Conservation (phyloP, 1,140 invertebrate species). For the Vanessa atalanta region DNA sequence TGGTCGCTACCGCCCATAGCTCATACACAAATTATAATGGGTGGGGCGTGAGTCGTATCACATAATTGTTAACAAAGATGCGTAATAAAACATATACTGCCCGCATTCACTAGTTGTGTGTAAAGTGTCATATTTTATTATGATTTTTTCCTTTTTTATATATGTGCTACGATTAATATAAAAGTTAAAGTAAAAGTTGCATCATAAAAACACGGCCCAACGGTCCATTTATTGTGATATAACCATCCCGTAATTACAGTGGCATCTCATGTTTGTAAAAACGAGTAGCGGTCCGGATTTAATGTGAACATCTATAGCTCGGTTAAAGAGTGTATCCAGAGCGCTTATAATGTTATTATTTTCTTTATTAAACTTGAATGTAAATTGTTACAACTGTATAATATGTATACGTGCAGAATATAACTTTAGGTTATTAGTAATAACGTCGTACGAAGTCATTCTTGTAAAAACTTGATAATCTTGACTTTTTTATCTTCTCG, state of each 20-base stretch:
- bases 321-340: conserved; percentile 6
- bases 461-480: too few relatives aligned
- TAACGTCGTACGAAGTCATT: too few relatives aligned
- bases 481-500: too few relatives aligned
- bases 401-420: background rate
- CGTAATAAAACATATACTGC: too few relatives aligned
- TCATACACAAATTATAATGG: too few relatives aligned
- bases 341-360: conserved; percentile 24
- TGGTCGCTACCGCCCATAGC: too few relatives aligned
- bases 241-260: conserved; percentile 16
- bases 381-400: background rate
- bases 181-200: background rate
- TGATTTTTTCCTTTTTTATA: background rate
- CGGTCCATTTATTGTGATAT: conserved; percentile 8
- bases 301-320: conserved; percentile 7
- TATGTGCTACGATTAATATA: background rate
- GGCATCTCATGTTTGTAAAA: conserved; percentile 21
- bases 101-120: too few relatives aligned
- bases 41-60: too few relatives aligned
- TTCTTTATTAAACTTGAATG: conserved; percentile 3
- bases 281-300: conserved; percentile 18
- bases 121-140: too few relatives aligned
- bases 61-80: too few relatives aligned
- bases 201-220: background rate
- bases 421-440: too few relatives aligned